Base-by-base conservation (phyloP, 2,888 invertebrate genomes). In the Calephelis perditalis region DNA sequence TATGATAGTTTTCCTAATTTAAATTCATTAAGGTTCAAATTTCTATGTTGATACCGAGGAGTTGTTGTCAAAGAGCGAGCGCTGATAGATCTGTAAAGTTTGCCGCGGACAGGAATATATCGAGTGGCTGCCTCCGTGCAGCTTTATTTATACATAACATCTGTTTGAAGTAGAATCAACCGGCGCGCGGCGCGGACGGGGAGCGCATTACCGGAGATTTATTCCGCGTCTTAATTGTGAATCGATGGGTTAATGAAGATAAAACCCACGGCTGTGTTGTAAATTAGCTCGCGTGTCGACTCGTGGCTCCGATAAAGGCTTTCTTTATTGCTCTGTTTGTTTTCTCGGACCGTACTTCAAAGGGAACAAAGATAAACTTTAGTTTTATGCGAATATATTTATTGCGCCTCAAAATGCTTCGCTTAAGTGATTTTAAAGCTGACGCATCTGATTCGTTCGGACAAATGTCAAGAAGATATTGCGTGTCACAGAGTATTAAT, bases 201-300 rank as follows among this genome's bases (percentile, higher is more conserved):
- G 85, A 84, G 86, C 84, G 83, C 88, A 88, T 89, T 89, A 87
- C 89, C 76, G 81, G 84, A 89, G 89, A 89, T 90, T 90, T 90
- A 90, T 90, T 84, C 86, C 80, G 84, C 87, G 90, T 89, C 90
- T 90, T 90, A 90, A 90, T 90, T 90, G 90, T 87, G 89, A 89
- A 89, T 89, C 89, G 90, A 90, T 90, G 89, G 90, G 89, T 88
- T 90, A 90, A 90, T 90, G 90, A 90, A 90, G 90, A 90, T 90
- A 90, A 90, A 90, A 89, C 88, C 86, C 83, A 84, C 83, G 88
- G 87, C 84, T 79, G 86, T 88, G 89, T 89, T 86, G 89, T 90
- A 89, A 90, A 90, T 90, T 90, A 89, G 89, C 87, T 89, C 83
- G 89, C 89, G 89, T 90, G 89, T 89, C 89, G 89, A 89, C 89